These are phyloP conservation scores for Ylistrum balloti DNA, from an alignment of 1,140 invertebrate genomes.

Conservation along the genomic window DNA sequence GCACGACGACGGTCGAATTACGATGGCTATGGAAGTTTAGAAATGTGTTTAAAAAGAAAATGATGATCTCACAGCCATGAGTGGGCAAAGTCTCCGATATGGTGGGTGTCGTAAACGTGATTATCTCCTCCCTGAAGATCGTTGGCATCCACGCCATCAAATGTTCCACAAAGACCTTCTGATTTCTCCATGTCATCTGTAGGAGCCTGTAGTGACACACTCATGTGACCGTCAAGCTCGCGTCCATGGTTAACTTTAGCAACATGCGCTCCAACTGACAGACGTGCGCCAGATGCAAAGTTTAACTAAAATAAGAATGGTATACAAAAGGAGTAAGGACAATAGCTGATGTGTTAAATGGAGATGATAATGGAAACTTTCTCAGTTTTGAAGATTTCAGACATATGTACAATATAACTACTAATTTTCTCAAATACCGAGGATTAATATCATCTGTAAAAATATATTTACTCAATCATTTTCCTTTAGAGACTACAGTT, in stretches of 20 bases:
- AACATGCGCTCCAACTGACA: neutral
- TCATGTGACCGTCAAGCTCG: neutral
- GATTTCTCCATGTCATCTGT: neutral
- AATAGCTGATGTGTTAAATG: too few relatives aligned
- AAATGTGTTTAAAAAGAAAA: too few relatives aligned
- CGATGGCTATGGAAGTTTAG: too few relatives aligned
- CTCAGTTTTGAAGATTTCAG: too few relatives aligned
- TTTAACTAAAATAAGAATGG: neutral
- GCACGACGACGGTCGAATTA: too few relatives aligned
- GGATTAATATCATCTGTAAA: too few relatives aligned
- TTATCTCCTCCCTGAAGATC: neutral
- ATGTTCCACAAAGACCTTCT: slow-evolving; percentile 16
- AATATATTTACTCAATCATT: too few relatives aligned
- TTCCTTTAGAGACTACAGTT: too few relatives aligned
- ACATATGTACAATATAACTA: too few relatives aligned
- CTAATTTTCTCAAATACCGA: too few relatives aligned
- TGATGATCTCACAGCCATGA: neutral
- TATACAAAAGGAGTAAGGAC: too few relatives aligned
- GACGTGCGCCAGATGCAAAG: slow-evolving; percentile 29
- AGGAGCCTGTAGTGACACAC: neutral
- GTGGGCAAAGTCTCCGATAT: neutral
- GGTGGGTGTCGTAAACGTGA: neutral
- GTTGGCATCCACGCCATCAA: neutral
- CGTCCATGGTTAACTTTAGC: neutral
- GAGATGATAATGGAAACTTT: too few relatives aligned